Evolutionary conservation across 2,797 vertebrate species (phyloP).

Genomic region (Enteromius treurensis): DNA sequence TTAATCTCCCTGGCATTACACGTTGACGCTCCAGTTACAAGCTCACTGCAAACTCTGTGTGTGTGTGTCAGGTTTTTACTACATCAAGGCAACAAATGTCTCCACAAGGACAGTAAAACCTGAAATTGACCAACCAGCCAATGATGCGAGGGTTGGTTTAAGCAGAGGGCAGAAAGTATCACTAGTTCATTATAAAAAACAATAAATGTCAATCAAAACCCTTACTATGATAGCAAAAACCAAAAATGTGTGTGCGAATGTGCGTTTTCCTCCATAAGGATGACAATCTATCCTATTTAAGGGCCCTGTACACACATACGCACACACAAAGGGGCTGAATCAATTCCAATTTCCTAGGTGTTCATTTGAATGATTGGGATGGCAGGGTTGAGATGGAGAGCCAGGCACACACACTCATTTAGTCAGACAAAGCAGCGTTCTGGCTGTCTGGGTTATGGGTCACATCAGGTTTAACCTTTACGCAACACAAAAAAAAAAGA

Average conservation of each 20-base stretch:
- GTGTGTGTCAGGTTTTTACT: conserved; percentile 1
- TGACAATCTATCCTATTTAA: conserved; percentile 48
- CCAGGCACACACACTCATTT: conserved; percentile 43
- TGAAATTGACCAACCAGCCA: not conserved
- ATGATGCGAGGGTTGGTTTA: not conserved
- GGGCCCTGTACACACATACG: conserved; percentile 11
- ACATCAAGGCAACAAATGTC: not conserved
- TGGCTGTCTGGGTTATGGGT: conserved; percentile 47
- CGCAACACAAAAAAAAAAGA: conserved; percentile 57
- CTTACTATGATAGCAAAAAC: conserved; percentile 1
- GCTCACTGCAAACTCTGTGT: conserved; percentile 21
- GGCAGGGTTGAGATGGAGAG: conserved; percentile 39
- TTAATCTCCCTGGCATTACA: conserved; percentile 61
- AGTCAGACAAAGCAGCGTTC: conserved; percentile 32
- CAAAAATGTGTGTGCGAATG: conserved; percentile 8
- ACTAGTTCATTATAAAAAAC: conserved; percentile 11
- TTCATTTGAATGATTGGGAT: conserved; percentile 48
- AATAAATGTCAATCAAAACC: conserved; percentile 17
- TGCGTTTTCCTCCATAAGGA: conserved; percentile 10
- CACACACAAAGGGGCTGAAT: conserved; percentile 36
- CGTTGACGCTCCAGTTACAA: conserved; percentile 37
- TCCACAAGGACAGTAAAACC: not conserved
- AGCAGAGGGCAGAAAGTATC: not conserved
- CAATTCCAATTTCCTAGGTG: conserved; percentile 54
- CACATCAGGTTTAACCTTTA: conserved; percentile 59